Evolutionary conservation across 2,797 vertebrate species (phyloP).

Genomic region (Crenichthys baileyi): DNA sequence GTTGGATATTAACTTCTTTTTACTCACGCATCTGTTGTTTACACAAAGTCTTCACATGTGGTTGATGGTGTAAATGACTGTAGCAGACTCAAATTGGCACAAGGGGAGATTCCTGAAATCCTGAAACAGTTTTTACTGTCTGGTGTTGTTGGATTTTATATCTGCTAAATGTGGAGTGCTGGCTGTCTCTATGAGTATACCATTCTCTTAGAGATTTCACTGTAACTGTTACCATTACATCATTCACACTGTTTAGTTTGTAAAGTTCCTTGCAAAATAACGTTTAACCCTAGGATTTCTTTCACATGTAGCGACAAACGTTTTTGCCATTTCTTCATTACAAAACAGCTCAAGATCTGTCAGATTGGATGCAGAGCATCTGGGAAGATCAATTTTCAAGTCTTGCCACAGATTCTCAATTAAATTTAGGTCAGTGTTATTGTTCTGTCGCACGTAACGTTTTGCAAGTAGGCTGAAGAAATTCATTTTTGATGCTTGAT

Average conservation of each 20-base stretch:
- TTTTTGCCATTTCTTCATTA: neutral
- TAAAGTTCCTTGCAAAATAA: neutral
- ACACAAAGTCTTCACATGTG: neutral
- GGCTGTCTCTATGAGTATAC: neutral
- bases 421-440: too few relatives aligned
- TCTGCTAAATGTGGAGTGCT: constrained; percentile 1
- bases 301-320: neutral
- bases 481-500: neutral
- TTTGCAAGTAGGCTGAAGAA: neutral
- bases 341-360: too few relatives aligned
- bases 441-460: neutral
- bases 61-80: neutral
- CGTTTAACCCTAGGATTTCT: neutral
- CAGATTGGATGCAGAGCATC: neutral
- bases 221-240: neutral
- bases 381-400: neutral
- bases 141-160: constrained; percentile 17
- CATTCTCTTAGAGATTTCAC: neutral
- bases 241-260: neutral
- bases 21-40: neutral
- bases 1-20: neutral
- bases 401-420: neutral
- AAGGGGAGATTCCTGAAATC: constrained; percentile 10
- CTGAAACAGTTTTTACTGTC: neutral
- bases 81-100: neutral